Evolutionary conservation across 2,797 vertebrate species (phyloP), one percentile per base, ranked within the genome.

Genomic region (Sebastes nivosus): DNA sequence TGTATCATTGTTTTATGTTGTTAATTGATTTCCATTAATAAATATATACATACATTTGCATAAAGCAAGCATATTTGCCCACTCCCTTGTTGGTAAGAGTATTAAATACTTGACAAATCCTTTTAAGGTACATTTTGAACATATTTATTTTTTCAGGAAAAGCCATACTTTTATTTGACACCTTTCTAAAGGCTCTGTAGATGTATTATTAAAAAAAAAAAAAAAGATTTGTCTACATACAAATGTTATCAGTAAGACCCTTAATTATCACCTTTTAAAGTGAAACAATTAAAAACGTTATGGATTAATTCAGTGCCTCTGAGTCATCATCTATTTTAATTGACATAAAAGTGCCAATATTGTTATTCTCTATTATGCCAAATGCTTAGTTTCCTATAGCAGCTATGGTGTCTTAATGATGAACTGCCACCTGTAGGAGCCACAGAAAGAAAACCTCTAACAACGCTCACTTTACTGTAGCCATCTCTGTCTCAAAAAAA

Each of bases 391-490:
- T 71, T 65, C 38, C 14, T 79, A 5, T 50, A 24, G 8, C 9
- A 70, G 32, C 20, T 16, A 6, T 6, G 16, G 10, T 29, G 18
- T 66, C 60, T 75, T 67, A 63, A 27, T n/a, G 63, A 81, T 72
- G 24, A 66, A 59, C 42, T 11, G 36, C 57, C 32, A 42, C 68
- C 58, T 82, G 50, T 70, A 12, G 42, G 10, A 63, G 73, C 20
- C 46, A 70, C 30, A 22, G n/a, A 1, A 29, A 34, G 14, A 60
- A 29, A 9, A 18, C 5, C 2, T 11, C 25, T 3, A 34, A 29
- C 24, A 61, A 20, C 7, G 0, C 25, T 50, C 18, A n/a, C 7
- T 36, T 27, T 27, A 12, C n/a, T 64, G 60, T 3, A 24, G 6
- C 25, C 25, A 20, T 32, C 27, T 30, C 42, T 20, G 42, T 46